A percentile compares a stretch with the other conserved stretches of the same genome.
Conservation (phyloP, 2,888 invertebrate species). For the Microdon myrmicae region DNA sequence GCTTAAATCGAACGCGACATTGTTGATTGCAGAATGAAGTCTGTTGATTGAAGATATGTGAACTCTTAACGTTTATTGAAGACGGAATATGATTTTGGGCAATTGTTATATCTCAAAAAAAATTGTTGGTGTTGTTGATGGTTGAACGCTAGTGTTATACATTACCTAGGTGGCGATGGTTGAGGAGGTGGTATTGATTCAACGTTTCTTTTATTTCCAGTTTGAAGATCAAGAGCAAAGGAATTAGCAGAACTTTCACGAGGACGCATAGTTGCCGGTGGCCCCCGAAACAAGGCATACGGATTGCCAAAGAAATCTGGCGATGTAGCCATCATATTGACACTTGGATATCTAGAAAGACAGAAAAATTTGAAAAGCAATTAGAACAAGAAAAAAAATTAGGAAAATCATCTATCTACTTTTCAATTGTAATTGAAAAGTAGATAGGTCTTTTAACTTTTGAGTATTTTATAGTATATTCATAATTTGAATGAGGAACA, state of each 20-base stretch:
- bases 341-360: constrained; percentile 52
- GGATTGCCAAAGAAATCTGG: constrained; percentile 66
- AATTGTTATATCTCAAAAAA: constrained; percentile 54
- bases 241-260: constrained; percentile 61
- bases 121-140: constrained; percentile 50
- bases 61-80: constrained; percentile 26
- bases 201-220: constrained; percentile 62
- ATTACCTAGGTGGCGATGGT: constrained; percentile 58
- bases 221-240: constrained; percentile 64
- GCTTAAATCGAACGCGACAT: too few species aligned
- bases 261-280: constrained; percentile 63
- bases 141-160: constrained; percentile 19
- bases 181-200: constrained; percentile 61
- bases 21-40: constrained; percentile 38
- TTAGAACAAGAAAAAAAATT: background rate
- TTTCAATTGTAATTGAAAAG: too few species aligned
- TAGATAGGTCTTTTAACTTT: too few species aligned
- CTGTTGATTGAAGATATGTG: constrained; percentile 64
- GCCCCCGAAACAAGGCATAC: constrained; percentile 64
- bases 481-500: too few species aligned
- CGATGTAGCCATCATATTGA: constrained; percentile 64
- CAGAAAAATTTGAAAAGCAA: constrained; percentile 1
- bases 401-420: background rate
- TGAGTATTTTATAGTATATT: too few species aligned
- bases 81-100: constrained; percentile 45